Evolutionary conservation across 2,888 invertebrate genomes (phyloP).

Genomic region (Melanostoma scalare): DNA sequence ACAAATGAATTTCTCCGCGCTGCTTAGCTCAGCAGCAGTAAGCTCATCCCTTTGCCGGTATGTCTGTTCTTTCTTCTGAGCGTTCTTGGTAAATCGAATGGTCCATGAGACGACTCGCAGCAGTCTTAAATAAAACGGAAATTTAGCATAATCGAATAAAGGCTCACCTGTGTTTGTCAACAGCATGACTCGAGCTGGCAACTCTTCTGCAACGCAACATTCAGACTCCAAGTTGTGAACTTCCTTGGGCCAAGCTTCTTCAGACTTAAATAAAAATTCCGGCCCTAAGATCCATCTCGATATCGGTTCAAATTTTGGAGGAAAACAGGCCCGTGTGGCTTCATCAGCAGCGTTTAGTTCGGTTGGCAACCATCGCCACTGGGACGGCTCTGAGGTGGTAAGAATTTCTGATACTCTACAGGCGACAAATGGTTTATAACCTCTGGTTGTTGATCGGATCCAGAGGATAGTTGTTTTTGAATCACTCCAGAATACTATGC

Average conservation of each 20-base stretch:
- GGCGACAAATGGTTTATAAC: conserved; percentile 60
- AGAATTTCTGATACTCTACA: conserved; percentile 58
- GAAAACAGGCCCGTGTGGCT: conserved; percentile 33
- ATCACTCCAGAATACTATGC: conserved; percentile 45
- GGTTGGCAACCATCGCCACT: conserved; percentile 70
- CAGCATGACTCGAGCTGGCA: neutral
- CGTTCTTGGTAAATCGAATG: neutral
- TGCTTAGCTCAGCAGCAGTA: neutral
- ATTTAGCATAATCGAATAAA: neutral
- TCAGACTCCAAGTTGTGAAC: no score
- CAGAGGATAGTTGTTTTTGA: conserved; percentile 64
- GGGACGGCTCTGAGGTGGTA: neutral
- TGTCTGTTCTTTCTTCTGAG: neutral
- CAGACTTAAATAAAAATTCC: no score
- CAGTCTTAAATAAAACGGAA: conserved; percentile 4
- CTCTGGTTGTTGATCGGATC: conserved; percentile 72
- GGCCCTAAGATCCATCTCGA: no score
- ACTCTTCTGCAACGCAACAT: no score
- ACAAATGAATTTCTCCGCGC: neutral
- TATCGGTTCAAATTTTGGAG: no score
- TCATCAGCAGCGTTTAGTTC: conserved; percentile 49
- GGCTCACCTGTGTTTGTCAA: neutral
- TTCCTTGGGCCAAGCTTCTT: no score
- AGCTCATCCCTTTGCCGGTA: conserved; percentile 7
- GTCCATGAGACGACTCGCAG: neutral